Percentiles rank a stretch among this genome's conserved stretches.
Evolutionary conservation across 2,797 vertebrate species (phyloP).

Genomic region (Ispidina picta): DNA sequence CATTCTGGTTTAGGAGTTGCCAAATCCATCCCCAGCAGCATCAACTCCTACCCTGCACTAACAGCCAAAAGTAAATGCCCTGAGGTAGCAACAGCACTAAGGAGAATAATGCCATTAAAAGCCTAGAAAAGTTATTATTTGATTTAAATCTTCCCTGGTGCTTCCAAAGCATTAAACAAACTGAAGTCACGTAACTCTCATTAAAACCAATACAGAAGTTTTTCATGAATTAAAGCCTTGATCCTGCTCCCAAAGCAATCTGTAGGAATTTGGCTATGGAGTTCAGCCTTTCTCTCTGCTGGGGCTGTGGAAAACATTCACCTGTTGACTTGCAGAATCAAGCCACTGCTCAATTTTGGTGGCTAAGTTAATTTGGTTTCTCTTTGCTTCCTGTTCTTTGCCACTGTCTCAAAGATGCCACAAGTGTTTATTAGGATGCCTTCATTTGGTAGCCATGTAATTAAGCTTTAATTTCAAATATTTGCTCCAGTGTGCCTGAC

Average conservation of each 20-base stretch:
- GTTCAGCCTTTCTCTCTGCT: background rate
- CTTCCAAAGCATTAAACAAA: conserved; percentile 41
- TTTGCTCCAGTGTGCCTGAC: background rate
- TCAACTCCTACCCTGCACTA: conserved; percentile 22
- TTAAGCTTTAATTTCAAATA: conserved; percentile 8
- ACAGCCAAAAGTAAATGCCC: conserved; percentile 48
- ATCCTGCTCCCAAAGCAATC: conserved; percentile 5
- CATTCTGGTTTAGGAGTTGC: conserved; percentile 47
- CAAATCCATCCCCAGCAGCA: conserved; percentile 30
- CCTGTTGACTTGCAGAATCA: background rate
- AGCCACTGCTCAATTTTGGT: background rate
- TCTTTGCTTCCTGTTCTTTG: background rate
- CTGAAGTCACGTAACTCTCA: conserved; percentile 29
- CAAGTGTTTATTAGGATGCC: background rate
- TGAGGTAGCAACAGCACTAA: conserved; percentile 14
- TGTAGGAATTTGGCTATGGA: background rate
- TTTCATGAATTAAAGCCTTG: conserved; percentile 1
- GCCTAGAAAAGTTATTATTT: conserved; percentile 32
- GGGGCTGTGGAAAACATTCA: background rate
- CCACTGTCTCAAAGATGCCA: background rate
- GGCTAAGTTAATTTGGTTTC: background rate
- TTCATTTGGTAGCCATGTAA: background rate
- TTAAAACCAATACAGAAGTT: conserved; percentile 5
- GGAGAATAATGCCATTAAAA: conserved; percentile 6
- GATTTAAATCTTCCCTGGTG: background rate